These are phyloP conservation scores for Echeneis naucrates DNA, from an alignment of 2,797 vertebrate species.

Conservation along the genomic window DNA sequence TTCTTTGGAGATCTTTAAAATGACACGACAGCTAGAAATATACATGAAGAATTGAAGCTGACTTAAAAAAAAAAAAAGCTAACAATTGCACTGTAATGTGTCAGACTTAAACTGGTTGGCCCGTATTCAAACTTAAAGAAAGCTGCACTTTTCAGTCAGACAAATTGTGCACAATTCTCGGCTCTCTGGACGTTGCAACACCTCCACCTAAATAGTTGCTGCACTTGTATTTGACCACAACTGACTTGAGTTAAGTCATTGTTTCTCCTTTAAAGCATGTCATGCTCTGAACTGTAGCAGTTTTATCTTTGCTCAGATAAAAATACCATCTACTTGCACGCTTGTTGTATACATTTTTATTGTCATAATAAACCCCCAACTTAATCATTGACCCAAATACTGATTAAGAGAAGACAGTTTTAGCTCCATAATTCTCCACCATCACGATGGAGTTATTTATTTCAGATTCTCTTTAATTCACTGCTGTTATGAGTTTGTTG, in stretches of 20 bases:
- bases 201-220: not conserved
- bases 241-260: conserved; percentile 1
- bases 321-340: not conserved
- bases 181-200: conserved; percentile 4
- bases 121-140: conserved; percentile 1
- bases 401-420: no score
- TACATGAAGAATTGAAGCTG: not conserved
- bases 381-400: not conserved
- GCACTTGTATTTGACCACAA: conserved; percentile 4
- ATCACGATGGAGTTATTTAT: not conserved
- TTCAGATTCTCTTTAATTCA: no score
- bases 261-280: not conserved
- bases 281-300: not conserved
- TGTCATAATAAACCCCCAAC: not conserved
- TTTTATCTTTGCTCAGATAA: not conserved
- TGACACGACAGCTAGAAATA: not conserved
- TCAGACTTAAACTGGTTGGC: not conserved
- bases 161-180: not conserved
- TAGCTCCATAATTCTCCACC: no score
- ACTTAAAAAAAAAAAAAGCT: conserved; percentile 6
- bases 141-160: not conserved
- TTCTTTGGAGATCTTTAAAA: not conserved
- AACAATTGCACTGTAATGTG: conserved; percentile 11
- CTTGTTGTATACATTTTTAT: not conserved
- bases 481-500: not conserved